Evolutionary conservation across 1,140 invertebrate species (phyloP), one percentile per base, ranked within the genome.

Genomic region (Diachasma alloeum): DNA sequence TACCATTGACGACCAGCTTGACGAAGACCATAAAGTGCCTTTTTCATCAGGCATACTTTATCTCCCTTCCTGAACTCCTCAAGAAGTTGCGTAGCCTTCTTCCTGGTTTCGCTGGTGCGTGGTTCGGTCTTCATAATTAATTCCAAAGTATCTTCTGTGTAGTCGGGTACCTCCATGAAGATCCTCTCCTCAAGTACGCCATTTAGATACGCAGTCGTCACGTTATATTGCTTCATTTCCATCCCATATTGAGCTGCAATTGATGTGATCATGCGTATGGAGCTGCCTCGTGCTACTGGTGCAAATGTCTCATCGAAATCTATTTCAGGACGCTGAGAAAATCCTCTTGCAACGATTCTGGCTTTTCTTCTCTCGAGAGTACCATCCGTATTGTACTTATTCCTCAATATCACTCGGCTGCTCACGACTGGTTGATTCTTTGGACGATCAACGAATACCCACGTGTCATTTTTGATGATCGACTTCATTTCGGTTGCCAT

Each of bases 171-270:
- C 37, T 78, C 56, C 74, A 78, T 80, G 67, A 80, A 84, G 5
- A 87, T 69, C 31, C 80, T 75, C 80, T 87, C 82, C 17, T 84
- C 69, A 9, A 89, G 44, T 8, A 79, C 59, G 5, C 80, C 83
- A 80, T 89, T 80, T 13, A 89, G 69, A 80, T 84, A 87, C 17
- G 84, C 87, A 36, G 83, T 89, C 22, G 76, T 81, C 2, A 88
- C 76, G 78, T 88, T 85, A 37, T 83, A 78, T 24, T 84, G 84
- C 0, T 68, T 4, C 10, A 80, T 72, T 39, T 53, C 42, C 17
- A 80, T 6, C 4, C 77, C 59, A 13, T 76, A 46, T 63, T 83
- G 5, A 8, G 48, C 77, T 31, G 84, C 81, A 37, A 84, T 1
- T 9, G 83, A 74, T 3, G 86, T 48, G 1, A 86, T 19, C n/a